These are phyloP conservation scores for Chironomus striatipennis DNA, from an alignment of 1,140 invertebrate species.

Conservation along the genomic window DNA sequence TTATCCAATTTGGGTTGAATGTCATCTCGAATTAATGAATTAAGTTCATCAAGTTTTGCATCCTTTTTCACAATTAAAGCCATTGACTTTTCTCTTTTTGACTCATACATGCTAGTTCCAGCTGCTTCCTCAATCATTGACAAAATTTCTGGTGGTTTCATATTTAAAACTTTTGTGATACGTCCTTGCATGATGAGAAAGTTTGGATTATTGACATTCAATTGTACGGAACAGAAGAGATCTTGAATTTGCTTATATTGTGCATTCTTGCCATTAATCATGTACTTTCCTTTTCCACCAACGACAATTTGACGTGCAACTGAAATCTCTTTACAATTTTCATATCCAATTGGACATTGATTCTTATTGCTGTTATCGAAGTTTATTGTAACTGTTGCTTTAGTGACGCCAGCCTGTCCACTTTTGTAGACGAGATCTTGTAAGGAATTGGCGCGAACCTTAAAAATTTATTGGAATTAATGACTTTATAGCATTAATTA, in stretches of 20 bases:
- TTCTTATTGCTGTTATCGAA: conserved; percentile 87
- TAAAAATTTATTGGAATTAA: conserved; percentile 25
- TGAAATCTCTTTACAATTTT: conserved; percentile 84
- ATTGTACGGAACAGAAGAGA: conserved; percentile 90
- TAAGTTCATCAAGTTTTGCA: conserved; percentile 78
- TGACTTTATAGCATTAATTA: neutral
- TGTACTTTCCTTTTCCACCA: conserved; percentile 84
- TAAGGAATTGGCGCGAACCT: conserved; percentile 83
- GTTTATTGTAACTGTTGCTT: conserved; percentile 90
- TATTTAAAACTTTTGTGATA: conserved; percentile 98
- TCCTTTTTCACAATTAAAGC: conserved; percentile 93
- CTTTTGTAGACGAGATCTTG: conserved; percentile 96
- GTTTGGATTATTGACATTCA: conserved; percentile 99
- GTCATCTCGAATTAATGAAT: conserved; percentile 75
- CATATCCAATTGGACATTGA: conserved; percentile 86
- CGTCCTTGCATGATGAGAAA: conserved; percentile 99
- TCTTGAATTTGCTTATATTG: conserved; percentile 85
- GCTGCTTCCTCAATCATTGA: conserved; percentile 99
- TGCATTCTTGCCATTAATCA: conserved; percentile 89
- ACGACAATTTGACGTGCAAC: conserved; percentile 80
- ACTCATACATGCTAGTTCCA: conserved; percentile 95
- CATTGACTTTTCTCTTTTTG: conserved; percentile 80
- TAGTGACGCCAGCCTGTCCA: conserved; percentile 92
- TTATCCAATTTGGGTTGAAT: conserved; percentile 81
- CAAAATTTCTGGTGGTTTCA: conserved; percentile 97